phyloP scores from a whole-genome alignment of 2,888 invertebrate genomes.

The Xestia xanthographa region DNA sequence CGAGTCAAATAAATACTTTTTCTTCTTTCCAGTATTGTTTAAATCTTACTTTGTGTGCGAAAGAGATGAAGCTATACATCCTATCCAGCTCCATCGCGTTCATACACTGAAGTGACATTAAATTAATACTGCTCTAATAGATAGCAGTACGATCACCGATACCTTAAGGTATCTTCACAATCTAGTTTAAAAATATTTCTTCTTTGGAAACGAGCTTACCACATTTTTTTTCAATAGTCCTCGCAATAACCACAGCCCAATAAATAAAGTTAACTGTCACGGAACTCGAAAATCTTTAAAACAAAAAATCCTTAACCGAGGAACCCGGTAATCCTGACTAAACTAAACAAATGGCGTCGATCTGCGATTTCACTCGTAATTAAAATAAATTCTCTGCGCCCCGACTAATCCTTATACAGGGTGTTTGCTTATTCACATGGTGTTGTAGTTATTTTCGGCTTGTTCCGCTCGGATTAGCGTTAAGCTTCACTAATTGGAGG shows the following conservation, averaged over 20 bases:
- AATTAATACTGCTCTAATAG: too few relatives aligned
- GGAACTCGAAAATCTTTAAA: constrained; percentile 19
- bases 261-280: constrained; percentile 50
- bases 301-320: constrained; percentile 33
- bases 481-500: constrained; percentile 85
- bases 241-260: background rate
- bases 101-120: too few relatives aligned
- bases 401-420: constrained; percentile 72
- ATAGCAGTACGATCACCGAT: too few relatives aligned
- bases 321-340: constrained; percentile 54
- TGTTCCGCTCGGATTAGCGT: constrained; percentile 81
- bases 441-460: constrained; percentile 82
- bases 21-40: too few relatives aligned
- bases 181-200: background rate
- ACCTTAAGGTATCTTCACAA: too few relatives aligned
- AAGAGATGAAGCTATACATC: too few relatives aligned
- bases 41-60: too few relatives aligned
- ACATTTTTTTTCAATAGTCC: background rate
- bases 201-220: background rate
- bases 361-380: constrained; percentile 69
- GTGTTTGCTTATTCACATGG: constrained; percentile 79
- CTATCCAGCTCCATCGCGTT: too few relatives aligned
- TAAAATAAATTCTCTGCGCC: constrained; percentile 76
- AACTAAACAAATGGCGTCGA: constrained; percentile 61
- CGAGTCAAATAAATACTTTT: too few relatives aligned